A percentile compares a stretch with the other conserved stretches of the same genome.
phyloP scores from a whole-genome alignment of 2,797 vertebrate species.

The Chrosomus eos region DNA sequence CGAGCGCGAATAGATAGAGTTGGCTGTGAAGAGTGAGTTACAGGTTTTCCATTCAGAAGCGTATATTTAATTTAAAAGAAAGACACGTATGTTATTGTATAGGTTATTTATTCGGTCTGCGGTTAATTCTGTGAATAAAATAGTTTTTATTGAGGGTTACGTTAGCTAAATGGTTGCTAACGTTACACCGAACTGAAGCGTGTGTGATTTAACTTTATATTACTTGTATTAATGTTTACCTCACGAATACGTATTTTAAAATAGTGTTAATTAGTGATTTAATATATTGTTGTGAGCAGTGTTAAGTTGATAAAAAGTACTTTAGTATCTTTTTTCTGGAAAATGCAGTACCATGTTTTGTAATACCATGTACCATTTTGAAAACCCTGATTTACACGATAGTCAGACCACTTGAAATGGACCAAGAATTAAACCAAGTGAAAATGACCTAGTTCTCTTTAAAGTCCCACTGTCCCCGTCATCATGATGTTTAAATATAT shows the following conservation, averaged over 20 bases:
- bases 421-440: neutral
- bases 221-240: neutral
- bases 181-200: neutral
- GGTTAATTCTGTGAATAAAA: neutral
- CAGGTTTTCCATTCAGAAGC: neutral
- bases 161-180: conserved; percentile 31
- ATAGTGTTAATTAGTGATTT: neutral
- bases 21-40: neutral
- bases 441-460: neutral
- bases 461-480: neutral
- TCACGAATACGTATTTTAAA: neutral
- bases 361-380: too few species aligned
- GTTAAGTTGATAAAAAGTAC: neutral
- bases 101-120: neutral
- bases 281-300: neutral
- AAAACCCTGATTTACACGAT: neutral
- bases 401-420: neutral
- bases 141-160: neutral
- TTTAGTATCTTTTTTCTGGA: neutral
- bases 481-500: neutral
- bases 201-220: neutral
- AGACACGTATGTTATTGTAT: neutral
- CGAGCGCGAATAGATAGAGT: neutral
- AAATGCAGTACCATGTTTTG: neutral
- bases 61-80: neutral